These are phyloP conservation scores for Drosophila aldrichi DNA, from an alignment of 2,888 invertebrate species.

Conservation along the genomic window DNA sequence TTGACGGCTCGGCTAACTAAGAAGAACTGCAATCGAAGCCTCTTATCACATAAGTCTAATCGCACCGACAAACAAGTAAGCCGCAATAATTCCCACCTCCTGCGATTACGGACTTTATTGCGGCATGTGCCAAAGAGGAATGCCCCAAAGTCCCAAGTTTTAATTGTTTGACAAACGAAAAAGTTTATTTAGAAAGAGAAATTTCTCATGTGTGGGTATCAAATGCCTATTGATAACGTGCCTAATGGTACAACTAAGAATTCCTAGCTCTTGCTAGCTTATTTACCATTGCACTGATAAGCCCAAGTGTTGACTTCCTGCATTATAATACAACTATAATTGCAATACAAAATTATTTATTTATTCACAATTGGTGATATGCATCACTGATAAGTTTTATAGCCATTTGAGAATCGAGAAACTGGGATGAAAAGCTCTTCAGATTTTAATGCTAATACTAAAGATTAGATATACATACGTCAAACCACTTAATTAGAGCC, in stretches of 20 bases:
- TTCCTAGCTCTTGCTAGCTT: neutral
- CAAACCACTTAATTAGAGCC: conserved; percentile 2
- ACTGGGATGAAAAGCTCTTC: conserved; percentile 9
- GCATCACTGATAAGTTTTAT: conserved; percentile 21
- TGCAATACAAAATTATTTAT: neutral
- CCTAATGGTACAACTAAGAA: neutral
- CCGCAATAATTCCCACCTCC: conserved; percentile 39
- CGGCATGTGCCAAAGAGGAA: conserved; percentile 18
- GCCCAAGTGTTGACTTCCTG: conserved; percentile 33
- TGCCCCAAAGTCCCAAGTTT: conserved; percentile 12
- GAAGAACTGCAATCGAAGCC: conserved; percentile 40
- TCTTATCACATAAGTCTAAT: conserved; percentile 48
- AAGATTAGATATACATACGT: conserved; percentile 9
- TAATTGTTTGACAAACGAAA: too few species aligned
- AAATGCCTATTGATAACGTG: conserved; percentile 21
- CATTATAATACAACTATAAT: neutral
- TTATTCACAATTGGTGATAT: conserved; percentile 1
- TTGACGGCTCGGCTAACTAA: conserved; percentile 34
- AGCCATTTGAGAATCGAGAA: neutral
- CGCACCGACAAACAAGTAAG: conserved; percentile 21
- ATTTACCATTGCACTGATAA: conserved; percentile 21
- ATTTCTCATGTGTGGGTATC: neutral
- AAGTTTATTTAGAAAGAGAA: neutral
- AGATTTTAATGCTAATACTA: too few species aligned
- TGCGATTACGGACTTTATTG: conserved; percentile 60